A percentile compares a stretch with the other conserved stretches of the same genome.
Conservation (phyloP, 2,888 invertebrate genomes). For the Lottia scabra region DNA sequence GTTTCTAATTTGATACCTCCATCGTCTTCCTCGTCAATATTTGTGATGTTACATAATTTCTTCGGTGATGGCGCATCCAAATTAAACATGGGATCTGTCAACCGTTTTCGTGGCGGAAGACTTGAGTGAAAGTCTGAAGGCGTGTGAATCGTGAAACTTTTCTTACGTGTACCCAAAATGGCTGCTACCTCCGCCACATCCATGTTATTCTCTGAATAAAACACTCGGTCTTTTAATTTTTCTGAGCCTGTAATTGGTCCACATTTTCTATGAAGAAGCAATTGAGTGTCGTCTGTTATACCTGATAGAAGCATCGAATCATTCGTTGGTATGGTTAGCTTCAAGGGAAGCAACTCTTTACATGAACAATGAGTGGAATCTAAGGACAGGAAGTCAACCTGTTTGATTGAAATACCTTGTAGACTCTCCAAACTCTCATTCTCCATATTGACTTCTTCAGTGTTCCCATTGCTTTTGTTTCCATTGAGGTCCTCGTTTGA, state of each 20-base stretch:
- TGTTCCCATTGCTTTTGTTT: background rate
- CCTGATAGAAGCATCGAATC: constrained; percentile 54
- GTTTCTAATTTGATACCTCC: background rate
- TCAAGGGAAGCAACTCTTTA: constrained; percentile 45
- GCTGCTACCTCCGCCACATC: constrained; percentile 44
- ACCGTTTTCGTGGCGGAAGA: background rate
- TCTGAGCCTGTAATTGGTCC: constrained; percentile 21
- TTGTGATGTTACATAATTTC: constrained; percentile 13
- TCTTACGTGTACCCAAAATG: constrained; percentile 24
- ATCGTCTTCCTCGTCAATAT: constrained; percentile 19
- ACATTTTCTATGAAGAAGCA: constrained; percentile 47
- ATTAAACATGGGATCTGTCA: background rate
- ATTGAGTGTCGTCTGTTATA: constrained; percentile 46
- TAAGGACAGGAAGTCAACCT: constrained; percentile 49
- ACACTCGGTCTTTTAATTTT: constrained; percentile 33
- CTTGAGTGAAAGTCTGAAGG: constrained; percentile 14
- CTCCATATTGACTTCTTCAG: background rate
- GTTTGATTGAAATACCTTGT: constrained; percentile 43
- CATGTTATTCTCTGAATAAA: constrained; percentile 46
- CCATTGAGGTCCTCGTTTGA: constrained; percentile 8
- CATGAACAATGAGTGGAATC: constrained; percentile 48
- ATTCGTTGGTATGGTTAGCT: constrained; percentile 51
- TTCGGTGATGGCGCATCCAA: background rate
- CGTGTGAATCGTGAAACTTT: background rate
- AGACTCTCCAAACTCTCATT: constrained; percentile 11